These are phyloP conservation scores for Xiphophorus birchmanni DNA, from an alignment of 2,797 vertebrate genomes.

Conservation along the genomic window DNA sequence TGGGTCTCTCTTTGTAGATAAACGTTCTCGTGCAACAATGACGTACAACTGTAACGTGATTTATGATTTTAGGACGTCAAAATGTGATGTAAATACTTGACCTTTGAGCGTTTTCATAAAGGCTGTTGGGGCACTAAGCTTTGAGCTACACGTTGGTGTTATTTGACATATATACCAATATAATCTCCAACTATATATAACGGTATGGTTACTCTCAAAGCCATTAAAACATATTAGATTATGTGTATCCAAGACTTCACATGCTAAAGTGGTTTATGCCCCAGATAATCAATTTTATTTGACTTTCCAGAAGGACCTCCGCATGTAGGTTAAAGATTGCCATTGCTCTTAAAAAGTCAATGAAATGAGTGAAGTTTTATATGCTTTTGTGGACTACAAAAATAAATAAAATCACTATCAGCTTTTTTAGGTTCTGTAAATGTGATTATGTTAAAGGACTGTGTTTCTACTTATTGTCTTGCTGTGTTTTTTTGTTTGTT, in stretches of 20 bases:
- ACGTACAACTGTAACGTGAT: constrained; percentile 25
- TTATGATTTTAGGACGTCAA: constrained; percentile 39
- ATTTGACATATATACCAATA: constrained; percentile 41
- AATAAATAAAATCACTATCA: constrained; percentile 24
- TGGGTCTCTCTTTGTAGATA: constrained; percentile 31
- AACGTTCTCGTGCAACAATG: constrained; percentile 41
- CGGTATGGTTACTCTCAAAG: constrained; percentile 38
- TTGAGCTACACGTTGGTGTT: constrained; percentile 36
- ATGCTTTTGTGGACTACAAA: constrained; percentile 50
- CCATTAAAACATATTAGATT: constrained; percentile 39
- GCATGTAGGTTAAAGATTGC: constrained; percentile 62
- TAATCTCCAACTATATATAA: constrained; percentile 46
- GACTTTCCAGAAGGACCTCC: constrained; percentile 40
- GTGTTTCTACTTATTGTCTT: constrained; percentile 57
- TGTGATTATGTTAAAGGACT: constrained; percentile 72
- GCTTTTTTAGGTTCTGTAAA: constrained; percentile 55
- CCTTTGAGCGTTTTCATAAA: constrained; percentile 22
- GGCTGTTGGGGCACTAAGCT: constrained; percentile 6
- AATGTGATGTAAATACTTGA: constrained; percentile 52
- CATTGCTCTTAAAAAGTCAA: constrained; percentile 42
- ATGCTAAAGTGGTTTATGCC: constrained; percentile 29
- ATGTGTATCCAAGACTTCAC: constrained; percentile 33
- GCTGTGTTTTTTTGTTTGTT: neutral
- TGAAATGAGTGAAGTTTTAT: constrained; percentile 55
- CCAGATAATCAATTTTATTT: constrained; percentile 51